Percentiles rank a stretch among this genome's conserved stretches.
phyloP scores from a whole-genome alignment of 2,797 vertebrate genomes.

The Dallia pectoralis region DNA sequence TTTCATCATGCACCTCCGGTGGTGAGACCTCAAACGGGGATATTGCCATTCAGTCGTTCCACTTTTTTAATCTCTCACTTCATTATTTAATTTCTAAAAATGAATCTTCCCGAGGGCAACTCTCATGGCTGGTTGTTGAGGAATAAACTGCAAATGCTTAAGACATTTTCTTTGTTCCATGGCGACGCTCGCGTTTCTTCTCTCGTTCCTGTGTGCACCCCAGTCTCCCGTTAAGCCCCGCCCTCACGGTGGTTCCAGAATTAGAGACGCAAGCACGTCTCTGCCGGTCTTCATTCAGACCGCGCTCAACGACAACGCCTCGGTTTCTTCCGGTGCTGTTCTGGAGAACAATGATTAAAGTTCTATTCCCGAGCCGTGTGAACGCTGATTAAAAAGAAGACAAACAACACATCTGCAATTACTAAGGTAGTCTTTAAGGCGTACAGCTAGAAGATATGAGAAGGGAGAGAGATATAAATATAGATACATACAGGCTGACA shows the following conservation, averaged over 20 bases:
- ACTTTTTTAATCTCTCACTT: background rate
- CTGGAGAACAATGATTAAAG: background rate
- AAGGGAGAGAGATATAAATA: background rate
- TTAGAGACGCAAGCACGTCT: background rate
- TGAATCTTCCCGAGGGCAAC: background rate
- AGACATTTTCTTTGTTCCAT: background rate
- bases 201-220: background rate
- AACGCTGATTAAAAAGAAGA: background rate
- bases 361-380: background rate
- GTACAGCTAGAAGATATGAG: background rate
- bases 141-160: background rate
- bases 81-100: background rate
- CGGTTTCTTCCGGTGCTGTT: background rate
- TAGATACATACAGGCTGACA: background rate
- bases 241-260: background rate
- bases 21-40: background rate
- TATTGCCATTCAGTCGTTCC: background rate
- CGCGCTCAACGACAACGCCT: background rate
- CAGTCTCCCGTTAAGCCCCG: background rate
- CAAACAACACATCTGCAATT: background rate
- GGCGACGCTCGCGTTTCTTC: background rate
- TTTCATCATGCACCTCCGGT: background rate
- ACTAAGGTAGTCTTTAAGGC: background rate
- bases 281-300: background rate
- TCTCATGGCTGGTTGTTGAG: background rate